Evolutionary conservation across 2,113 vertebrate genomes (phyloP).

Genomic region (Sterrhoptilus dennistouni): DNA sequence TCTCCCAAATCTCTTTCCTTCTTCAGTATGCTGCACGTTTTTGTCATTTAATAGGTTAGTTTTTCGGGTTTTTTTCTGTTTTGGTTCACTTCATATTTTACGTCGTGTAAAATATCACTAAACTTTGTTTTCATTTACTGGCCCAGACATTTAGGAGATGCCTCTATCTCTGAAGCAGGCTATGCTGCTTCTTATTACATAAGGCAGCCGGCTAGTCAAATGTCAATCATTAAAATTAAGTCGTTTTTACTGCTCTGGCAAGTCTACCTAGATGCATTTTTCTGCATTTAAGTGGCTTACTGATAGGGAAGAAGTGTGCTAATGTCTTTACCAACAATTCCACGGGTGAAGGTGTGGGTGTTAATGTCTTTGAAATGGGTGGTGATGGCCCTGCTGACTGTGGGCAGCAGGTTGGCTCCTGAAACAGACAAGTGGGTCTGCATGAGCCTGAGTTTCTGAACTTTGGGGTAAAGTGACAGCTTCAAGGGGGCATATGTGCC

Average conservation of each 20-base stretch:
- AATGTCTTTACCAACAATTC: neutral
- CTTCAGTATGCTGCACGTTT: neutral
- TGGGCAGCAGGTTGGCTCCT: neutral
- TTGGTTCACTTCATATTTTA: slow-evolving; percentile 34
- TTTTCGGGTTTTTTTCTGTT: neutral
- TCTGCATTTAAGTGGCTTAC: slow-evolving; percentile 30
- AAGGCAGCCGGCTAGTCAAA: neutral
- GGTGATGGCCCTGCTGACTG: neutral
- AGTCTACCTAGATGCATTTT: neutral
- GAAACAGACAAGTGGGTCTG: neutral
- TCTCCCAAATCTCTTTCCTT: slow-evolving; percentile 8
- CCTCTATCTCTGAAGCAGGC: neutral
- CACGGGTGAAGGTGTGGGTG: neutral
- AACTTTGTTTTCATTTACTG: slow-evolving; percentile 28
- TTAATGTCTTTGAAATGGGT: too few relatives aligned
- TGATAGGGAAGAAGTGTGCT: neutral
- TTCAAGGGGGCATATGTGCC: neutral
- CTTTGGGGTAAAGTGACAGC: neutral
- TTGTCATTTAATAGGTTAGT: neutral
- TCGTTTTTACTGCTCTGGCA: neutral
- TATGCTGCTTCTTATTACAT: neutral
- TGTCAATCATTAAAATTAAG: slow-evolving; percentile 31
- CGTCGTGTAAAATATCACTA: neutral
- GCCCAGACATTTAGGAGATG: neutral
- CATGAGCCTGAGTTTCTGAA: neutral